Evolutionary conservation across 2,797 vertebrate species (phyloP), one percentile per base, ranked within the genome.

Genomic region (Lithobates pipiens): DNA sequence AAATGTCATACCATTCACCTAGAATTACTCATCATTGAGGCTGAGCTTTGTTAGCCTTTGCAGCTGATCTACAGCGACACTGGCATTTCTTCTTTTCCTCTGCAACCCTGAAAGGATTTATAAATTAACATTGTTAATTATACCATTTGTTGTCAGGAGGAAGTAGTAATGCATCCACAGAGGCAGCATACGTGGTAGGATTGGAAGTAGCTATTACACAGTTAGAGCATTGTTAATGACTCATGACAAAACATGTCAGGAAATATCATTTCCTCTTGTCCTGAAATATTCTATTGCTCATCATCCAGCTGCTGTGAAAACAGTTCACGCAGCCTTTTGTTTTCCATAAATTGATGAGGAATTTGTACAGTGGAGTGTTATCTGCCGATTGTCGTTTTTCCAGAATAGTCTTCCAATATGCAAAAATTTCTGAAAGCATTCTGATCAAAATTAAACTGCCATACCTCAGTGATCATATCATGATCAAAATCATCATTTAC

Each of bases 101-200:
- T 46, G 57, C 23, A 67, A 72, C 15, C 10, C 63, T 16, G 27
- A 75, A 44, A 82, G 11, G 71, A 67, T 23, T 32, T 76, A 83
- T 50, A 4, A 2, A 13, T 77, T 18, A 54, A 39, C 2, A n/a
- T 77, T 21, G 36, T n/a, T 76, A 76, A 83, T 83, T 76, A 63
- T 57, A 18, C 21, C 63, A 76, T 74, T 83, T 83, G 73, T 69
- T 46, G 50, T 69, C 65, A 50, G 13, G 27, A 63, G 21, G 81
- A 36, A 57, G 50, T 34, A 13, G n/a, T 76, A 69, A 69, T 76
- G 25, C 73, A 76, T 44, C 50, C 73, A 44, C 42, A 10, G 57
- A 68, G 34, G 42, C 21, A 83, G 25, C 27, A 13, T 57, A 63
- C 32, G 69, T 83, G 32, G 18, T 50, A 46, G 50, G 46, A 50